Conservation (phyloP, 2,113 vertebrate species). For the Seriola dumerili region DNA sequence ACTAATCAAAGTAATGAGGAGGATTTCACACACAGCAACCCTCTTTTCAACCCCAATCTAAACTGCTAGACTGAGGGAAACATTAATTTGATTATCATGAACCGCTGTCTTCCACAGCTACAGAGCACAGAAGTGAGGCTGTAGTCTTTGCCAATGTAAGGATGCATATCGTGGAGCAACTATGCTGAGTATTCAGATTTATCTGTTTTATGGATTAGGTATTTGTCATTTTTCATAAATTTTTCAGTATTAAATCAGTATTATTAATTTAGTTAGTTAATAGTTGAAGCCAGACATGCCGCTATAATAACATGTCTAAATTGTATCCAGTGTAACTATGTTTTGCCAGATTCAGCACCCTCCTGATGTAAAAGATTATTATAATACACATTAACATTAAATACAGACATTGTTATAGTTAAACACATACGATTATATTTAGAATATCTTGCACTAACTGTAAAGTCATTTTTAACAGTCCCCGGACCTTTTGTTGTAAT, state of each 20-base stretch:
- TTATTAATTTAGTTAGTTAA: neutral
- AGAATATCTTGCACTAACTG: neutral
- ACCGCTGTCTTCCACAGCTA: conserved; percentile 16
- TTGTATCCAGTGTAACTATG: neutral
- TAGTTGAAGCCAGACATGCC: neutral
- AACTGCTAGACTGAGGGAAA: conserved; percentile 34
- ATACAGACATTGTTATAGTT: neutral
- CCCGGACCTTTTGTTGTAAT: conserved; percentile 11
- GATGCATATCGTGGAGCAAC: neutral
- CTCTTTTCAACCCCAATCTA: conserved; percentile 36
- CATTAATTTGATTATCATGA: conserved; percentile 58
- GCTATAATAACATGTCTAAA: neutral
- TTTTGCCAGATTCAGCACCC: neutral
- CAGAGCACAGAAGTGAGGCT: conserved; percentile 7
- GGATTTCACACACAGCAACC: conserved; percentile 25
- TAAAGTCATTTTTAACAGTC: neutral
- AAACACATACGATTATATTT: neutral
- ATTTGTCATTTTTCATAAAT: neutral
- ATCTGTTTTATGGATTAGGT: neutral
- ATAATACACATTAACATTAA: neutral
- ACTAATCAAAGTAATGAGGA: conserved; percentile 39
- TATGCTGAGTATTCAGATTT: neutral
- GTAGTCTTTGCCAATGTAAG: conserved; percentile 16
- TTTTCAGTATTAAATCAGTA: conserved; percentile 3
- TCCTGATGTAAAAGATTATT: neutral